Base-by-base conservation (phyloP, 1,140 invertebrate genomes). In the Trissolcus basalis region DNA sequence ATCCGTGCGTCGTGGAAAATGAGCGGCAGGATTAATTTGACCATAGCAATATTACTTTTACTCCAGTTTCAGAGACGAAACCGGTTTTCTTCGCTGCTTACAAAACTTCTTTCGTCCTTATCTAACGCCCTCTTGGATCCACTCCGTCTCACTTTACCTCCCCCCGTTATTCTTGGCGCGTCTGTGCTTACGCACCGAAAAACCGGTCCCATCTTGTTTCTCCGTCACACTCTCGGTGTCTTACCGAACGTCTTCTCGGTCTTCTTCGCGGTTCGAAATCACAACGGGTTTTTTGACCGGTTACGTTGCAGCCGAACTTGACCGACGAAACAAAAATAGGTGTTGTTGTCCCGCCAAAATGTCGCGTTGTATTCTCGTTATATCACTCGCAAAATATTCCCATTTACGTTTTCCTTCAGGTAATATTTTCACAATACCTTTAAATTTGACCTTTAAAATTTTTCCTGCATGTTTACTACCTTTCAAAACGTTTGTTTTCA, bases 31-130 rank as follows among this genome's bases (percentile, higher is more conserved):
- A 77, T 77, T 68, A 77, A 77, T 72, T 77, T 68, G 74, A 58
- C 58, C 68, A 53, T 43, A 68, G 74, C 61, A 59, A 68, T 72
- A 77, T 63, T 27, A 77, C 68, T 77, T 73, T 78, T 78, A 73
- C 75, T 77, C 75, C 68, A 77, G 75, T 77, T 77, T 77, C 69
- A 69, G 59, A 44, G 63, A 16, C 35, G 36, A 11, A 77, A 77
- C 75, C 75, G 75, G 75, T 77, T 77, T 58, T 39, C 35, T 43
- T 41, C 27, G 14, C 65, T 49, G 13, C 33, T 49, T 48, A 68
- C 53, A 54, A 19, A 63, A 50, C 61, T 6, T 51, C 9, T 43
- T 61, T 65, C 16, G 14, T 77, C 75, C 36, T 63, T 43, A 4
- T 65, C 16, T 48, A 59, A 14, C 69, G 51, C 59, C 68, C 58